Evolutionary conservation across 2,113 vertebrate genomes (phyloP).

Genomic region (Mugil cephalus): DNA sequence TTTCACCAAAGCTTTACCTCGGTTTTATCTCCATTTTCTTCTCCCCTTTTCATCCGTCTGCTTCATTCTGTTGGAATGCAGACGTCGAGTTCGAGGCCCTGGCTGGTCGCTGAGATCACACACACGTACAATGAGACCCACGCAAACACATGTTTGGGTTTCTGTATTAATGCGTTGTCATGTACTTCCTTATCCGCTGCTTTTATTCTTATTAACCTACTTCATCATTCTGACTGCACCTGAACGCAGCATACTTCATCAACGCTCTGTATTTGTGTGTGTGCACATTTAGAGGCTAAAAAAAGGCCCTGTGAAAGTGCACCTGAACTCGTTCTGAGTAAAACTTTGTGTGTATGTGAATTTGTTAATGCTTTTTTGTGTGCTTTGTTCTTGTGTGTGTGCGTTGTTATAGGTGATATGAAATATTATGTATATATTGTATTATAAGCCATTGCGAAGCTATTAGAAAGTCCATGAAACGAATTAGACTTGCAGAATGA

Average conservation of each 20-base stretch:
- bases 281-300: neutral
- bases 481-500: too few species aligned
- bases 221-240: constrained; percentile 68
- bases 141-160: constrained; percentile 48
- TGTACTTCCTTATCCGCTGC: constrained; percentile 63
- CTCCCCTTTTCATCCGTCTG: constrained; percentile 19
- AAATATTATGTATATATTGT: too few species aligned
- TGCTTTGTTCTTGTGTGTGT: too few species aligned
- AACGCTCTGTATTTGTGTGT: neutral
- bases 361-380: neutral
- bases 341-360: neutral
- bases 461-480: too few species aligned
- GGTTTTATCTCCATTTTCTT: neutral
- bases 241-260: constrained; percentile 43
- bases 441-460: too few species aligned
- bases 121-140: neutral
- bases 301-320: neutral
- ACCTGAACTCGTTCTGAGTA: neutral
- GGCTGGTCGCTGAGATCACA: constrained; percentile 27
- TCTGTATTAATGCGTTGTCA: constrained; percentile 68
- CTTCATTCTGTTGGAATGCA: constrained; percentile 56
- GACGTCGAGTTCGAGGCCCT: constrained; percentile 21
- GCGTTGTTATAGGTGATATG: too few species aligned
- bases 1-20: constrained; percentile 12
- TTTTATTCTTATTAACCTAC: constrained; percentile 58